phyloP scores from a whole-genome alignment of 2,113 vertebrate species.

The Periophthalmodon schlosseri region DNA sequence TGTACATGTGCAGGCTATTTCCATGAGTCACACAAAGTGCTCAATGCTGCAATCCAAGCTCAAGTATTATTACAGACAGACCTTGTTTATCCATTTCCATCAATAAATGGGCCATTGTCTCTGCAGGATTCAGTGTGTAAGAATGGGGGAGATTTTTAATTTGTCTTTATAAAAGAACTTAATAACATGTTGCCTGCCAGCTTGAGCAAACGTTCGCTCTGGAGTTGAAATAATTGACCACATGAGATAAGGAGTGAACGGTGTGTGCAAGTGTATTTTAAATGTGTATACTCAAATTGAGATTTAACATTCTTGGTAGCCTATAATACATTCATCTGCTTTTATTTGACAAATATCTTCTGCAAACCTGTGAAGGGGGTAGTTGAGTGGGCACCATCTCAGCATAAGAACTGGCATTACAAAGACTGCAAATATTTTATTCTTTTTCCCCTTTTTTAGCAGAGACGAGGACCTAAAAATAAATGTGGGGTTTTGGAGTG shows the following conservation, averaged over 20 bases:
- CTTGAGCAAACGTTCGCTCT: neutral
- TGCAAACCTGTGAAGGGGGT: neutral
- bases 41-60: slow-evolving; percentile 39
- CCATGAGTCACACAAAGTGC: slow-evolving; percentile 61
- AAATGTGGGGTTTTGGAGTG: slow-evolving; percentile 67
- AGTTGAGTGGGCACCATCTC: neutral
- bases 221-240: neutral
- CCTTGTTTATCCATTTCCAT: slow-evolving; percentile 48
- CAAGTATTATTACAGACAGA: slow-evolving; percentile 56
- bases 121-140: slow-evolving; percentile 11
- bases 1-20: slow-evolving; percentile 56
- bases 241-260: neutral
- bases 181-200: neutral
- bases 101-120: slow-evolving; percentile 62
- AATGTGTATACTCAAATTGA: neutral
- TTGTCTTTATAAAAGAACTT: slow-evolving; percentile 13
- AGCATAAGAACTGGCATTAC: neutral
- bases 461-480: slow-evolving; percentile 68
- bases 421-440: slow-evolving; percentile 11
- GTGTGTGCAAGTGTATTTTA: neutral
- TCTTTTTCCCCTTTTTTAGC: neutral
- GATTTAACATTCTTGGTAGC: neutral
- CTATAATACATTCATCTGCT: neutral
- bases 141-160: neutral
- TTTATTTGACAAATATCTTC: neutral